Evolutionary conservation across 2,113 vertebrate genomes (phyloP).

Genomic region (Nannobrachium achirus): DNA sequence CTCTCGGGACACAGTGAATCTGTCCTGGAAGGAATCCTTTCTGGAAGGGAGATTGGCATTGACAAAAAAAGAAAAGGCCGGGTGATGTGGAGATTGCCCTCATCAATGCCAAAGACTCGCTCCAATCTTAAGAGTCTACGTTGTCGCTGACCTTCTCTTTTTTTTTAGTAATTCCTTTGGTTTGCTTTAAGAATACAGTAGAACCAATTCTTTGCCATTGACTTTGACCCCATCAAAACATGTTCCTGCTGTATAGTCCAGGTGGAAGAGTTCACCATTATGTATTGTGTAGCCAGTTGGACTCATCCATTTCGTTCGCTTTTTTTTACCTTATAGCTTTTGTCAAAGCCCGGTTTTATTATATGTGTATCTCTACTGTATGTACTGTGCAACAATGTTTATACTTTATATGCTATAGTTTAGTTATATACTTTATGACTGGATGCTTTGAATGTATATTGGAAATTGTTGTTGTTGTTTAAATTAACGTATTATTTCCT

Average conservation of each 20-base stretch:
- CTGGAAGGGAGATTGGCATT: conserved; percentile 68
- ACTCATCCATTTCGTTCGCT: conserved; percentile 17
- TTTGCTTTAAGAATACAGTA: conserved; percentile 17
- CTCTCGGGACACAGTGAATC: conserved; percentile 59
- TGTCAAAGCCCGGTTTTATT: conserved; percentile 63
- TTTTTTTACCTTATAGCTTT: conserved; percentile 54
- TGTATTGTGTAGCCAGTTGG: background rate
- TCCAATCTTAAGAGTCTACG: conserved; percentile 39
- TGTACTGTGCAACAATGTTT: conserved; percentile 44
- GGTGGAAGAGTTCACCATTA: too few relatives aligned
- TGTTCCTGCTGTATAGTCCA: background rate
- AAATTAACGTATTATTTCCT: conserved; percentile 54
- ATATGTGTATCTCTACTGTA: conserved; percentile 9
- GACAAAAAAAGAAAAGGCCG: conserved; percentile 59
- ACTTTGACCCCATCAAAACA: background rate
- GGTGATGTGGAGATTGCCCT: conserved; percentile 71
- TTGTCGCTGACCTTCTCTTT: conserved; percentile 3
- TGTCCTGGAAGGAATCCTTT: conserved; percentile 62
- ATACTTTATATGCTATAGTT: conserved; percentile 27
- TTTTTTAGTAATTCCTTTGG: conserved; percentile 6
- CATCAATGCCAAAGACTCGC: conserved; percentile 63
- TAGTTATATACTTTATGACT: conserved; percentile 27
- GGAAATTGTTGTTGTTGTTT: conserved; percentile 44
- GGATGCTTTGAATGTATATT: conserved; percentile 53
- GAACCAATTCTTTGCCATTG: conserved; percentile 6